A percentile compares a stretch with the other conserved stretches of the same genome.
Evolutionary conservation across 2,797 vertebrate species (phyloP).

Genomic region (Pelodytes ibericus): DNA sequence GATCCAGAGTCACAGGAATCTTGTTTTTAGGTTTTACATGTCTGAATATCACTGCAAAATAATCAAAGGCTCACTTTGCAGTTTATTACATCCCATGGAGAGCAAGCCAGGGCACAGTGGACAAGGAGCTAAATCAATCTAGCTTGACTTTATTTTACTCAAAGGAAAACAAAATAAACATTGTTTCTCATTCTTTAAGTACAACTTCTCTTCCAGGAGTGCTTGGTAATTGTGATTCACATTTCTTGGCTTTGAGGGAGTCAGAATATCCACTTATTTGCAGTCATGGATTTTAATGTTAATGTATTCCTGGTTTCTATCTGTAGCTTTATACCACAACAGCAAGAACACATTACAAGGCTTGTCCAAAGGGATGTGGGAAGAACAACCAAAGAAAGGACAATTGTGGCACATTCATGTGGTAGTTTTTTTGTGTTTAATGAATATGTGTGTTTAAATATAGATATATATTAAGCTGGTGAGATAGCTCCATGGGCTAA

Average conservation of each 20-base stretch:
- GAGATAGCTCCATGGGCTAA: no score
- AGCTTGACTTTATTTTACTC: neutral
- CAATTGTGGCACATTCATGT: slow-evolving; percentile 11
- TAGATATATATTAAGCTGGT: no score
- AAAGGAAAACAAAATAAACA: no score
- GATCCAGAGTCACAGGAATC: slow-evolving; percentile 88
- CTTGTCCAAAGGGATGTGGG: neutral
- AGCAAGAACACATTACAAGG: slow-evolving; percentile 5
- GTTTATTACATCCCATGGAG: neutral
- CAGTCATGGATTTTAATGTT: slow-evolving; percentile 4
- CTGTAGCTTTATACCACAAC: slow-evolving; percentile 14
- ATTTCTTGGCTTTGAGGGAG: neutral
- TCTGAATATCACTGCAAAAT: slow-evolving; percentile 2
- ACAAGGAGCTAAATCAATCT: slow-evolving; percentile 33
- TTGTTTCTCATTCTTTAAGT: slow-evolving; percentile 41
- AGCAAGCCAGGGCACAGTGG: neutral
- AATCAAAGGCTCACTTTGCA: no score
- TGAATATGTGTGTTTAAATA: no score
- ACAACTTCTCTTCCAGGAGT: slow-evolving; percentile 32
- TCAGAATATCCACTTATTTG: slow-evolving; percentile 8
- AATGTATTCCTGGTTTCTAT: slow-evolving; percentile 1
- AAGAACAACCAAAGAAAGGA: slow-evolving; percentile 48
- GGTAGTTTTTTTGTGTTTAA: no score
- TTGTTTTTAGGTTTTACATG: slow-evolving; percentile 79
- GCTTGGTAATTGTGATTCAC: neutral